These are phyloP conservation scores for Amphiprion ocellaris DNA, from an alignment of 2,113 vertebrate species.

Conservation along the genomic window DNA sequence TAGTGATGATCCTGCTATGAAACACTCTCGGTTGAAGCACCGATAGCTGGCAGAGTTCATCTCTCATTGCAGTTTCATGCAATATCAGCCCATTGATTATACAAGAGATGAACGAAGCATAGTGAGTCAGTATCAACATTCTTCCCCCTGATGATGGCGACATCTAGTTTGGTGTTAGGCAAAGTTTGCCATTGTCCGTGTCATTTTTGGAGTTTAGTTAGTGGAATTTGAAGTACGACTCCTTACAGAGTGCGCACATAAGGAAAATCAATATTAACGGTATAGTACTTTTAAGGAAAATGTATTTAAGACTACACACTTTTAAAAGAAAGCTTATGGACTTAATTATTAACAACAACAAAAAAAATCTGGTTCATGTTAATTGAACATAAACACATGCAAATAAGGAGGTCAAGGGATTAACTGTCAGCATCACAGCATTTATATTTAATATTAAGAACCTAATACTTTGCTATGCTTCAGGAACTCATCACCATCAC, in stretches of 20 bases:
- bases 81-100: slow-evolving; percentile 56
- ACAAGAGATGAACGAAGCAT: slow-evolving; percentile 45
- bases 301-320: background rate
- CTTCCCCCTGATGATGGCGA: background rate
- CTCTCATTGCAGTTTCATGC: slow-evolving; percentile 13
- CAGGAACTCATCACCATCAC: background rate
- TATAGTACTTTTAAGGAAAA: background rate
- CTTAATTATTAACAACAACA: background rate
- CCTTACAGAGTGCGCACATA: background rate
- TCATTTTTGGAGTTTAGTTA: too few species aligned
- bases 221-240: too few species aligned
- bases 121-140: slow-evolving; percentile 14
- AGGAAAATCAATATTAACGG: background rate
- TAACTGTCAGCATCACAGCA: too few species aligned
- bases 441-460: background rate
- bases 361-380: too few species aligned
- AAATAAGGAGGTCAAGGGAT: too few species aligned
- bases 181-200: background rate
- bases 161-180: background rate
- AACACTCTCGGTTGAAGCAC: slow-evolving; percentile 10
- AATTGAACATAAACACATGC: too few species aligned
- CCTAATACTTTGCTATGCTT: background rate
- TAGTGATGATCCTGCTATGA: background rate
- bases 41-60: slow-evolving; percentile 26
- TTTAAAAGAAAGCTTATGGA: background rate